Percentiles rank a stretch among this genome's conserved stretches.
Conservation (phyloP, 2,113 vertebrate genomes). For the Tupaia chinensis region DNA sequence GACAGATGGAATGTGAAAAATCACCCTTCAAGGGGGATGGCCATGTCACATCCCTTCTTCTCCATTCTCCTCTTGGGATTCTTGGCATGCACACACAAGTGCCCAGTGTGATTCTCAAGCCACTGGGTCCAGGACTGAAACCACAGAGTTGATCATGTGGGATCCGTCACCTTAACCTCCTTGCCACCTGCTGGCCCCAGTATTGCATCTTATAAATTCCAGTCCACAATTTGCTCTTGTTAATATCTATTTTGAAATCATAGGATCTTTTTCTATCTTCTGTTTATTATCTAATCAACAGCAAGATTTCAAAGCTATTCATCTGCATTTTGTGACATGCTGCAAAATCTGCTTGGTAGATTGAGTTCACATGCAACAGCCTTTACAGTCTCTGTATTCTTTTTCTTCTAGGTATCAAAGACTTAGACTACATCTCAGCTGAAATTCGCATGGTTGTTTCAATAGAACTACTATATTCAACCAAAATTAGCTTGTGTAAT, state of each 20-base stretch:
- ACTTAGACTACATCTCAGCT: neutral
- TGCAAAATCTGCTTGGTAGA: neutral
- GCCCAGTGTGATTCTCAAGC: too few relatives aligned
- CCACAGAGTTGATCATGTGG: too few relatives aligned
- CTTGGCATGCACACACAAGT: too few relatives aligned
- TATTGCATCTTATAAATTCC: neutral
- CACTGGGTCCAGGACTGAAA: too few relatives aligned
- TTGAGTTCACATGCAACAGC: neutral
- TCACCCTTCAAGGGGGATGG: too few relatives aligned
- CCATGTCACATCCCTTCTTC: too few relatives aligned
- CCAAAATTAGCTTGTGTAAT: conserved; percentile 17
- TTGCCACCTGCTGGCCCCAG: too few relatives aligned
- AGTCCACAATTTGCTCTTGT: neutral
- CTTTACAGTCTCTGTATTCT: neutral
- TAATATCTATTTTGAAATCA: neutral
- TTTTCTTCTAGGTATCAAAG: neutral
- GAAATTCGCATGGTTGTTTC: neutral
- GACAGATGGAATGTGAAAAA: too few relatives aligned
- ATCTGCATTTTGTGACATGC: neutral
- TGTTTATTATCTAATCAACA: neutral
- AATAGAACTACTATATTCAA: neutral
- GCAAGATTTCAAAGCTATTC: neutral
- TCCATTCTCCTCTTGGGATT: too few relatives aligned
- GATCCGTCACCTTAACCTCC: too few relatives aligned
- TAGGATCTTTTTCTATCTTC: neutral